A percentile compares a stretch with the other conserved stretches of the same genome.
Evolutionary conservation across 1,140 invertebrate genomes (phyloP).

Genomic region (Odontomachus brunneus): DNA sequence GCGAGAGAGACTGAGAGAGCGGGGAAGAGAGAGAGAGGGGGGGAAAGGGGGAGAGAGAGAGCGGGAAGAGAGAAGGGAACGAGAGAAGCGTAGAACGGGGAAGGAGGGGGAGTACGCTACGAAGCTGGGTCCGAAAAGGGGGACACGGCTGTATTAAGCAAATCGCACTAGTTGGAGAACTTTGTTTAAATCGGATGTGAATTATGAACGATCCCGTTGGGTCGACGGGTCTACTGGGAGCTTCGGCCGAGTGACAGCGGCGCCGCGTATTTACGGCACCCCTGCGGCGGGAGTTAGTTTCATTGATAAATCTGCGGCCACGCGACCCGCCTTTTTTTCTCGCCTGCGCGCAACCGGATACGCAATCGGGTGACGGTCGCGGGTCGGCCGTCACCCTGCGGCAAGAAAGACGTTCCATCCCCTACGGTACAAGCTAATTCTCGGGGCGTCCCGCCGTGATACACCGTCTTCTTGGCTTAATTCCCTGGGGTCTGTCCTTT

Average conservation of each 20-base stretch:
- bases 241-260: slow-evolving; percentile 54
- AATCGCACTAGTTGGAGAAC: slow-evolving; percentile 70
- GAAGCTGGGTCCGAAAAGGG: slow-evolving; percentile 38
- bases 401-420: slow-evolving; percentile 28
- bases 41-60: no score
- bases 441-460: neutral
- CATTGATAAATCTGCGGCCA: slow-evolving; percentile 71
- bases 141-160: slow-evolving; percentile 65
- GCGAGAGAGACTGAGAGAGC: no score
- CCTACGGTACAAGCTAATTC: slow-evolving; percentile 39
- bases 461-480: slow-evolving; percentile 23
- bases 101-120: neutral
- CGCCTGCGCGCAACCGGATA: neutral
- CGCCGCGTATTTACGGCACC: slow-evolving; percentile 69
- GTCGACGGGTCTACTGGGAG: slow-evolving; percentile 57
- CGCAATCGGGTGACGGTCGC: neutral
- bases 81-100: no score
- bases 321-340: slow-evolving; percentile 13
- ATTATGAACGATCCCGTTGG: slow-evolving; percentile 70
- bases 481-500: slow-evolving; percentile 8
- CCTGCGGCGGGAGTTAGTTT: slow-evolving; percentile 61
- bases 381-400: neutral
- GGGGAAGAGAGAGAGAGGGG: no score
- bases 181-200: slow-evolving; percentile 74
- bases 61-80: neutral